Base-by-base conservation (phyloP, 2,888 invertebrate genomes). In the Coecobrya sp. region DNA sequence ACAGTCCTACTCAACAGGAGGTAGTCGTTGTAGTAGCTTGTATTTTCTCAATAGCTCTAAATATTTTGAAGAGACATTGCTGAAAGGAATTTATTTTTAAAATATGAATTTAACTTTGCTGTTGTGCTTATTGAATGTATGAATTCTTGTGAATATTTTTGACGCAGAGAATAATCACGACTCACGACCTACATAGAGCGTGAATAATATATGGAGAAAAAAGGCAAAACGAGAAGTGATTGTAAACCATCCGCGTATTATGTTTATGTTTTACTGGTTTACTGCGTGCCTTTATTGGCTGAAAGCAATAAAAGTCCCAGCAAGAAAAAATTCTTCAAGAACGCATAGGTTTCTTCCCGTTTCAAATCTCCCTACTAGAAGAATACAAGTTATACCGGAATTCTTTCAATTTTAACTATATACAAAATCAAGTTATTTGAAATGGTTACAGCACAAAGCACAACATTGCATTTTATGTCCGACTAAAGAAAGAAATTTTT, bases 281-380 rank as follows among this genome's bases (percentile, higher is more conserved):
- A 16, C 30, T 55, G 81, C 49, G 45, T 42, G 55, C 81, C 81
- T 52, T 81, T 81, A 81, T 81, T 81, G 81, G 81, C 27, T 30
- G 52, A 81, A 52, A 81, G 81, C 30, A 81, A 81, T 81, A 81
- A 81, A 81, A 81, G 81, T 81, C 81, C 30, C 55, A 55, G 81
- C 55, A 81, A 81, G 81, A 13, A 16, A 81, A 81, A 59, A 59
- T 2, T n/a, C 7, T 59, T 59, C 59, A 59, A 59, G 16, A 76
- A 55, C 52, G 2, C 0, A 30, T 55, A 36, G 52, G n/a, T 79
- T 55, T 81, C 52, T 55, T 52, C 36, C 30, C 55, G n/a, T 76
- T 81, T 55, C 81, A 81, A 52, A 55, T 49, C 59, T 11, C 49
- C 27, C 19, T 10, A 5, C 27, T 73, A 70, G 4, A 70, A 70